A percentile compares a stretch with the other conserved stretches of the same genome.
Conservation (phyloP, 2,888 invertebrate genomes). For the Cantharis lateralis region DNA sequence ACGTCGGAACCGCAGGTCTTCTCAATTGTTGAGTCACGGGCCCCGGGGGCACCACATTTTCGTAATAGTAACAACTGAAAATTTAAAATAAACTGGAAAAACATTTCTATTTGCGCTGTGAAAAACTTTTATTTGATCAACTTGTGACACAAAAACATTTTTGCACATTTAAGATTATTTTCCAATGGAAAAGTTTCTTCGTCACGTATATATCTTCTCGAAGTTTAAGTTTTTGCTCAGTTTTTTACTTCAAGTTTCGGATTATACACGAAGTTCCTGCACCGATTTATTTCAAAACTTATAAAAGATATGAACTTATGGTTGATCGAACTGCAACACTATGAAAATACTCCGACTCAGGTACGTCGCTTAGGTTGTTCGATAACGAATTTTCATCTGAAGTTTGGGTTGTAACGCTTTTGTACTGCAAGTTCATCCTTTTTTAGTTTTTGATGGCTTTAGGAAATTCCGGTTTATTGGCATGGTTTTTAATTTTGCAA, state of each 20-base stretch:
- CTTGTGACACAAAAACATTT: neutral
- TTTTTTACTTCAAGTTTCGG: neutral
- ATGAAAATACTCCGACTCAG: neutral
- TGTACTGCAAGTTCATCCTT: neutral
- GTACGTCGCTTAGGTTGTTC: neutral
- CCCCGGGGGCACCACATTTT: neutral
- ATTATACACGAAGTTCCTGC: neutral
- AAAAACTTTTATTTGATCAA: neutral
- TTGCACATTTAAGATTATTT: neutral
- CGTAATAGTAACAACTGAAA: slow-evolving; percentile 31
- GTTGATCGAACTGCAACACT: neutral
- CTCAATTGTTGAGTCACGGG: neutral
- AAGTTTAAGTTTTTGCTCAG: neutral
- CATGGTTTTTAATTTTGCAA: too few relatives aligned
- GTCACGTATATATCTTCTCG: neutral
- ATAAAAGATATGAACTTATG: neutral
- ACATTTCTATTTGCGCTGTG: neutral
- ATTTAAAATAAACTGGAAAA: neutral
- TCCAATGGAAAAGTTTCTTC: neutral
- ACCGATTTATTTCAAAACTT: neutral
- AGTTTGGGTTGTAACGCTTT: neutral
- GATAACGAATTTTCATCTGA: neutral
- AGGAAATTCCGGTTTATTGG: too few relatives aligned
- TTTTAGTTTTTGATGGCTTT: too few relatives aligned
- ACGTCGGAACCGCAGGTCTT: slow-evolving; percentile 11